A percentile compares a stretch with the other conserved stretches of the same genome.
These are phyloP conservation scores for Paralichthys olivaceus DNA, from an alignment of 2,113 vertebrate genomes.

Conservation along the genomic window DNA sequence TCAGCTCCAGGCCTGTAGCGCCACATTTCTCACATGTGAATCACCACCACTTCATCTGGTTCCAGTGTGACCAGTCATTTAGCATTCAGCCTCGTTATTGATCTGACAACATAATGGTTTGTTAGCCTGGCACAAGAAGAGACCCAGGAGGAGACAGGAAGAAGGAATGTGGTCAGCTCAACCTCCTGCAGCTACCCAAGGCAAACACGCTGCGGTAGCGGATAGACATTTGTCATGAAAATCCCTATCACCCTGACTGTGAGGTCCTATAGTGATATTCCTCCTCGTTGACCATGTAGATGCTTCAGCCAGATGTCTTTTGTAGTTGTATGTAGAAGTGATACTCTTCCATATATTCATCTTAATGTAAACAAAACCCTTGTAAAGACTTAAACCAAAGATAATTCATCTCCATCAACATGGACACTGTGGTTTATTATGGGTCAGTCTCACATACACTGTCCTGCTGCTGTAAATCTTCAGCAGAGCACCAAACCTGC, in stretches of 20 bases:
- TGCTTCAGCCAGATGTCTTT: neutral
- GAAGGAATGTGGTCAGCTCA: constrained; percentile 58
- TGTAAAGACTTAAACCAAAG: neutral
- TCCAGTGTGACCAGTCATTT: constrained; percentile 57
- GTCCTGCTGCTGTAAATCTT: too few species aligned
- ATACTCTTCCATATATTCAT: neutral
- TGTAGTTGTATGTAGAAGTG: neutral
- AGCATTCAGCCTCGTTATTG: constrained; percentile 55
- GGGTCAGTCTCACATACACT: too few species aligned
- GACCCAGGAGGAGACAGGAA: constrained; percentile 47
- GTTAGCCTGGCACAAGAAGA: constrained; percentile 63
- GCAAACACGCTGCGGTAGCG: constrained; percentile 38
- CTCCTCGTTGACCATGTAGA: neutral
- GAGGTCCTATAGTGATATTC: neutral
- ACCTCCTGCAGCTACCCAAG: constrained; percentile 45
- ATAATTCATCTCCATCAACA: neutral
- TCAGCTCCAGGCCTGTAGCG: constrained; percentile 19
- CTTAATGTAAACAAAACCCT: neutral
- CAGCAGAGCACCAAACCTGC: neutral
- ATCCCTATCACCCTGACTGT: constrained; percentile 3
- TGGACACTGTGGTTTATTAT: neutral
- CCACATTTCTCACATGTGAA: constrained; percentile 47
- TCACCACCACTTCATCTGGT: constrained; percentile 55
- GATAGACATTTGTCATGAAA: constrained; percentile 22
- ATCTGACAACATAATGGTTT: constrained; percentile 64